Conservation (phyloP, 2,113 vertebrate species). For the Xiphophorus couchianus region DNA sequence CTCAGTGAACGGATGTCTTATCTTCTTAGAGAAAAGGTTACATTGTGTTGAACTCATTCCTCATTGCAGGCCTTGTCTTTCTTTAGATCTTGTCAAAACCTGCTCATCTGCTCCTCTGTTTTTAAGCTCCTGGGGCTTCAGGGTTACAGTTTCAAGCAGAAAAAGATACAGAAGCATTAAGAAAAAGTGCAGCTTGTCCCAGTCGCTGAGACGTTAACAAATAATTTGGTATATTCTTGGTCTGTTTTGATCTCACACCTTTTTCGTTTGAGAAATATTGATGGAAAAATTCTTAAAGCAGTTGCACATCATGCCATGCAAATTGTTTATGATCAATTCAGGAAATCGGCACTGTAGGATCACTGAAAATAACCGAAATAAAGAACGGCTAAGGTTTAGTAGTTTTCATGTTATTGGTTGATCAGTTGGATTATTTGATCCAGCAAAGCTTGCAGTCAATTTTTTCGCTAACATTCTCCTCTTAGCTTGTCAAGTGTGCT, state of each 20-base stretch:
- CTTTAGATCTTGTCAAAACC: conserved; percentile 51
- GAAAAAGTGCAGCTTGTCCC: neutral
- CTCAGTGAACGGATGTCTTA: neutral
- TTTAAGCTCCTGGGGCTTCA: neutral
- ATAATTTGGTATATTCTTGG: neutral
- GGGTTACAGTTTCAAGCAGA: neutral
- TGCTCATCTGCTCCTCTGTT: conserved; percentile 19
- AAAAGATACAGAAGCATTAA: neutral
- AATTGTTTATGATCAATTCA: neutral
- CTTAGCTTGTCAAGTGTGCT: neutral
- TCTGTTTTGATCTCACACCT: neutral
- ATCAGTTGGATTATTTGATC: neutral
- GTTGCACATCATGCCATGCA: neutral
- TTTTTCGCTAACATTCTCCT: neutral
- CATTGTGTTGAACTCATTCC: conserved; percentile 13
- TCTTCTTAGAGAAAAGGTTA: neutral
- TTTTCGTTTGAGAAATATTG: neutral
- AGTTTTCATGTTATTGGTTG: neutral
- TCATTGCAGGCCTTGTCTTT: conserved; percentile 5
- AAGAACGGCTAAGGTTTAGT: neutral
- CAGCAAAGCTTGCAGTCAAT: neutral
- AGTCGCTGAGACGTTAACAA: neutral
- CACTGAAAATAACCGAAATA: neutral
- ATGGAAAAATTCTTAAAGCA: neutral
- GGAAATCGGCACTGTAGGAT: too few relatives aligned